Evolutionary conservation across 2,797 vertebrate genomes (phyloP).

Genomic region (Moxostoma hubbsi): DNA sequence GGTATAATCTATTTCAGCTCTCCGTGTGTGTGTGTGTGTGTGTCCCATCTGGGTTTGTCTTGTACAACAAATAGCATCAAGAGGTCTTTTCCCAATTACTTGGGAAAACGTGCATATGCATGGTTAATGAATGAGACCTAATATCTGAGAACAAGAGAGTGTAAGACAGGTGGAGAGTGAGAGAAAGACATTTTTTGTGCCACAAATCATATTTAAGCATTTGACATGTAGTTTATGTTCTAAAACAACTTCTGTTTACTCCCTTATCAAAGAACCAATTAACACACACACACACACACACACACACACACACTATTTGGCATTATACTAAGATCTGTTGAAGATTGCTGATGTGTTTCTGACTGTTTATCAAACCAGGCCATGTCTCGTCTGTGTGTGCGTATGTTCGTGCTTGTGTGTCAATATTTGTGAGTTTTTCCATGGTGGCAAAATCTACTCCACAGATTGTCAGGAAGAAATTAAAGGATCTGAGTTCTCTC

Average conservation of each 20-base stretch:
- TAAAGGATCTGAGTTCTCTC: slow-evolving; percentile 31
- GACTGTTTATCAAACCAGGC: slow-evolving; percentile 54
- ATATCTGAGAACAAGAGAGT: no score
- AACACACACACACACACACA: slow-evolving; percentile 21
- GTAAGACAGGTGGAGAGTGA: background rate
- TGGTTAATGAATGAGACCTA: no score
- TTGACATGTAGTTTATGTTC: slow-evolving; percentile 29
- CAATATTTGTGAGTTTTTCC: slow-evolving; percentile 2
- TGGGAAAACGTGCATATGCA: no score
- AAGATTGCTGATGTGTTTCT: slow-evolving; percentile 44
- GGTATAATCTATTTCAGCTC: background rate
- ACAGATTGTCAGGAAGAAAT: slow-evolving; percentile 30
- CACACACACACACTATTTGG: background rate
- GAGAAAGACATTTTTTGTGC: background rate
- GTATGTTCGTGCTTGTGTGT: no score
- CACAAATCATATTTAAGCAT: slow-evolving; percentile 4
- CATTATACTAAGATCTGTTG: slow-evolving; percentile 22
- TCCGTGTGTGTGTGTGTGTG: slow-evolving; percentile 48
- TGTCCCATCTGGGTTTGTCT: slow-evolving; percentile 32
- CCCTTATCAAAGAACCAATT: slow-evolving; percentile 40
- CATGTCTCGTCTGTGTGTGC: slow-evolving; percentile 24
- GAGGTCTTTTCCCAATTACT: no score
- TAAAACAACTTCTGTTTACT: slow-evolving; percentile 40
- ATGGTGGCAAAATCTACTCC: slow-evolving; percentile 38
- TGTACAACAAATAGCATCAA: no score